phyloP scores from a whole-genome alignment of 2,797 vertebrate species.

The Danio jaintianensis region DNA sequence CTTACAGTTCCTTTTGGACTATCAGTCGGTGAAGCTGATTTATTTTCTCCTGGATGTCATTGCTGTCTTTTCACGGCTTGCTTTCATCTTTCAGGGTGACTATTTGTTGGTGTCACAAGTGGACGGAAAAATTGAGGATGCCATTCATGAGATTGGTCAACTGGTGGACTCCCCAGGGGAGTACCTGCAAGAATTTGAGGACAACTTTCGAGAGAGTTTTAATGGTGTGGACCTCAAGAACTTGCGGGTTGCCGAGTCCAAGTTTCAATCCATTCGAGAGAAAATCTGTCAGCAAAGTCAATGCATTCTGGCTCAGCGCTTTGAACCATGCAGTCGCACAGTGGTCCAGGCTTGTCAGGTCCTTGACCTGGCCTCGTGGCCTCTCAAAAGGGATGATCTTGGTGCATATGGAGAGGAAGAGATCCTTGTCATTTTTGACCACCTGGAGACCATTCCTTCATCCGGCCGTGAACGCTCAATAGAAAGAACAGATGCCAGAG shows the following conservation, averaged over 20 bases:
- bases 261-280: conserved; percentile 96
- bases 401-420: conserved; percentile 91
- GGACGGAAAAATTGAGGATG: conserved; percentile 90
- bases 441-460: conserved; percentile 85
- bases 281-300: conserved; percentile 96
- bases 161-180: conserved; percentile 91
- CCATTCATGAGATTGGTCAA: conserved; percentile 92
- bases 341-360: conserved; percentile 92
- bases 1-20: conserved; percentile 95
- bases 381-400: conserved; percentile 86
- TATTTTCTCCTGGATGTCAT: conserved; percentile 96
- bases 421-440: conserved; percentile 89
- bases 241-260: conserved; percentile 92
- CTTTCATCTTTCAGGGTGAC: conserved; percentile 93
- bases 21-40: conserved; percentile 95
- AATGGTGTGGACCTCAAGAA: conserved; percentile 95
- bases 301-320: conserved; percentile 88
- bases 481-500: conserved; percentile 81
- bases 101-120: conserved; percentile 91
- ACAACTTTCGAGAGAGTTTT: conserved; percentile 95
- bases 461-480: conserved; percentile 78
- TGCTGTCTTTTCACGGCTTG: conserved; percentile 90
- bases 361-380: conserved; percentile 91
- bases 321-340: conserved; percentile 86
- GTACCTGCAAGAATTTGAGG: conserved; percentile 95